Percentiles rank a stretch among this genome's conserved stretches.
Evolutionary conservation across 1,140 invertebrate genomes (phyloP).

Genomic region (Drosophila orena): DNA sequence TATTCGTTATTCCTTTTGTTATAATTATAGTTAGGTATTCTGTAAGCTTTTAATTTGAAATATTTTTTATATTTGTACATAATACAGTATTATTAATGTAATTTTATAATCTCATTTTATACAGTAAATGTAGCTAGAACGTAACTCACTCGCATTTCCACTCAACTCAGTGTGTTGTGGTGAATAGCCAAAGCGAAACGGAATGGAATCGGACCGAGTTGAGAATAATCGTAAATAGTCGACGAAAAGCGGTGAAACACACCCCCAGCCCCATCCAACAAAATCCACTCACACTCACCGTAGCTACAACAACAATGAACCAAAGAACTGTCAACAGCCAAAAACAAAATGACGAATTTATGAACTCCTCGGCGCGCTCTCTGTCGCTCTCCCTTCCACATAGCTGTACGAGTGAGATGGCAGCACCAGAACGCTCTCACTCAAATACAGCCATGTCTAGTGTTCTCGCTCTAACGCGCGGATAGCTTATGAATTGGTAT

Average conservation of each 20-base stretch:
- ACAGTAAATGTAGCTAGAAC: too few relatives aligned
- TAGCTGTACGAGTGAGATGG: conserved; percentile 22
- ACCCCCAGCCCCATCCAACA: conserved; percentile 30
- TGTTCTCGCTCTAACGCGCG: conserved; percentile 44
- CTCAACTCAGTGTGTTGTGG: conserved; percentile 42
- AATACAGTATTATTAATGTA: too few relatives aligned
- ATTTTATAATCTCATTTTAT: too few relatives aligned
- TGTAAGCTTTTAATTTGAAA: too few relatives aligned
- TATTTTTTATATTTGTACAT: too few relatives aligned
- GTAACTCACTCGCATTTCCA: conserved; percentile 21
- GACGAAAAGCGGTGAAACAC: conserved; percentile 52
- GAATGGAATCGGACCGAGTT: conserved; percentile 43
- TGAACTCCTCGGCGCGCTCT: conserved; percentile 71
- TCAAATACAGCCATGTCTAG: conserved; percentile 19
- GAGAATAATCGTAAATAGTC: conserved; percentile 51
- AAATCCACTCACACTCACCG: conserved; percentile 24
- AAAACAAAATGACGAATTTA: conserved; percentile 85
- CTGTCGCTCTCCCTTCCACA: conserved; percentile 11
- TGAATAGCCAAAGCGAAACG: conserved; percentile 40
- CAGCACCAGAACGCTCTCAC: conserved; percentile 7
- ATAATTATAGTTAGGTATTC: too few relatives aligned
- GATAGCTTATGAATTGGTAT: conserved; percentile 3
- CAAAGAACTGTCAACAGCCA: conserved; percentile 76
- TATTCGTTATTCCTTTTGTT: too few relatives aligned
- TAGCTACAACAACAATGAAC: conserved; percentile 49